Conservation (phyloP, 2,797 vertebrate genomes). For the Halcyon badia region DNA sequence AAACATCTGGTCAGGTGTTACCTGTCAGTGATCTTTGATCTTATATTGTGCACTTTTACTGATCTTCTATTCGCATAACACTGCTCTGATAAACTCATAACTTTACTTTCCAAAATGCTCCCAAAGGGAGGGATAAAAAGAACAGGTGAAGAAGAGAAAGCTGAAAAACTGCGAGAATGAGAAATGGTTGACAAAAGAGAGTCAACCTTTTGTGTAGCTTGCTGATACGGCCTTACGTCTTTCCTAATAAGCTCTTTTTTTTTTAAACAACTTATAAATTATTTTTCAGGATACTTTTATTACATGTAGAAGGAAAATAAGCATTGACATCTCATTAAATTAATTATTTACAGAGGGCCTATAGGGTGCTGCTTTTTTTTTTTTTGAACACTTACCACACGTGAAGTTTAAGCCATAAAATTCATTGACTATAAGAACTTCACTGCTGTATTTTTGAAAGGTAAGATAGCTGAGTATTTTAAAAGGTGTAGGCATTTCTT, state of each 20-base stretch:
- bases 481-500: conserved; percentile 91
- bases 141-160: background rate
- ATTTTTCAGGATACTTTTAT: background rate
- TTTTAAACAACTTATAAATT: background rate
- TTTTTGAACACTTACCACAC: conserved; percentile 87
- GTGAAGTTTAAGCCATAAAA: conserved; percentile 91
- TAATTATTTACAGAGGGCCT: background rate
- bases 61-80: background rate
- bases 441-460: conserved; percentile 95
- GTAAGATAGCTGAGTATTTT: conserved; percentile 92
- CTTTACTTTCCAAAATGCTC: background rate
- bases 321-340: background rate
- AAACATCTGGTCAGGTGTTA: background rate
- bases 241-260: background rate
- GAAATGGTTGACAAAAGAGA: background rate
- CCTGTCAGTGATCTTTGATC: background rate
- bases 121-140: background rate
- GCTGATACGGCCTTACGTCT: background rate
- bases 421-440: conserved; percentile 94
- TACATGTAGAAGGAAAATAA: background rate
- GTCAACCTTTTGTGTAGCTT: background rate
- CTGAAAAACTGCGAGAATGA: background rate
- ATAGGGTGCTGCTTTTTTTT: background rate
- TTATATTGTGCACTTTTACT: background rate
- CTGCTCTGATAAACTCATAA: background rate